Conservation (phyloP, 2,113 vertebrate genomes). For the Sigmodon hispidus region DNA sequence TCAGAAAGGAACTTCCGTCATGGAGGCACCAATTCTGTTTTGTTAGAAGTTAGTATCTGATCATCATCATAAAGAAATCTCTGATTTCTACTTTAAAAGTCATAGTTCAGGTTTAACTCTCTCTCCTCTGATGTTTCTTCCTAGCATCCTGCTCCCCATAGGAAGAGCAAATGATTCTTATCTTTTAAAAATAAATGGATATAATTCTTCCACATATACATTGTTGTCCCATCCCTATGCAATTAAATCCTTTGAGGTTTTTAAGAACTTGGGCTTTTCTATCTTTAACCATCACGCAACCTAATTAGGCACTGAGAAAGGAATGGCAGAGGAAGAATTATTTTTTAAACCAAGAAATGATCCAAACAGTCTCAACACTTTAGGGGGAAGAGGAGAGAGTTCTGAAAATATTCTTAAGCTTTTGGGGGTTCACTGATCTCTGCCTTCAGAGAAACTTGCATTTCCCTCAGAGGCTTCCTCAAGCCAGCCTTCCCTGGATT, state of each 20-base stretch:
- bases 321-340: not conserved
- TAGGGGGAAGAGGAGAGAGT: no score
- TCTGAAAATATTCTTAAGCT: not conserved
- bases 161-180: not conserved
- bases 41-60: not conserved
- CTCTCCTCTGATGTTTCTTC: not conserved
- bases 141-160: not conserved
- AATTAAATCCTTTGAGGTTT: not conserved
- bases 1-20: not conserved
- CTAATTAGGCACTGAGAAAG: not conserved
- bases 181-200: slow-evolving; percentile 18
- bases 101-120: not conserved
- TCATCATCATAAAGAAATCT: not conserved
- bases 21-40: not conserved
- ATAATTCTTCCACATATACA: not conserved
- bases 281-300: not conserved
- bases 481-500: no score
- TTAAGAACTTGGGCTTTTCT: not conserved
- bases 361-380: not conserved
- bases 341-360: not conserved
- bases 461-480: not conserved
- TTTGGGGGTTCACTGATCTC: not conserved
- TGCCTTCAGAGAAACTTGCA: not conserved
- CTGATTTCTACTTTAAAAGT: not conserved
- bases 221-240: not conserved